Conservation (phyloP, 2,888 invertebrate species). For the Lingula anatina region DNA sequence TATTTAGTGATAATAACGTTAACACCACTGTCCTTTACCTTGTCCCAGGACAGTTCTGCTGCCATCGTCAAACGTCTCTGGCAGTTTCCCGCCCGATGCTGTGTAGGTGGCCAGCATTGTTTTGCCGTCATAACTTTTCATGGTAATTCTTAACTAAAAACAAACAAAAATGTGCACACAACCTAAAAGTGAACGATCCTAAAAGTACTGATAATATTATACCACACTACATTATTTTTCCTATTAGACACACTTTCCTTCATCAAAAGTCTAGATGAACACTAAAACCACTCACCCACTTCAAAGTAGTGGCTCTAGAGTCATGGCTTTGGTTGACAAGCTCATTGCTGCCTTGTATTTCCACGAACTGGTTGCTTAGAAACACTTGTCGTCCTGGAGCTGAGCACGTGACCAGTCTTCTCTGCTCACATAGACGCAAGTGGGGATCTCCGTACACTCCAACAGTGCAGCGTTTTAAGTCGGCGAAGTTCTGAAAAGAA, state of each 20-base stretch:
- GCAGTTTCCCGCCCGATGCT: not conserved
- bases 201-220: no score
- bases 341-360: not conserved
- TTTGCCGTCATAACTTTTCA: not conserved
- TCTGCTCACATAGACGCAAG: not conserved
- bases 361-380: not conserved
- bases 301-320: not conserved
- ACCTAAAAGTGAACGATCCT: not conserved
- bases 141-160: not conserved
- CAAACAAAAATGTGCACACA: not conserved
- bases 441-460: constrained; percentile 3
- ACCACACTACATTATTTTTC: no score
- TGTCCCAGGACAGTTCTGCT: not conserved
- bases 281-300: constrained; percentile 1
- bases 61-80: not conserved
- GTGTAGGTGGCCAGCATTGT: not conserved
- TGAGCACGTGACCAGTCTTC: not conserved
- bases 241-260: no score
- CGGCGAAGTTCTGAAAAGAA: not conserved
- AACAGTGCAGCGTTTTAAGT: not conserved
- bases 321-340: not conserved
- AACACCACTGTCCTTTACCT: not conserved
- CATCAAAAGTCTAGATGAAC: no score
- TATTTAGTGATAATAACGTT: not conserved
- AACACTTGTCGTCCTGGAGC: not conserved